phyloP scores from a whole-genome alignment of 2,113 vertebrate genomes.

The Mustelus asterias region DNA sequence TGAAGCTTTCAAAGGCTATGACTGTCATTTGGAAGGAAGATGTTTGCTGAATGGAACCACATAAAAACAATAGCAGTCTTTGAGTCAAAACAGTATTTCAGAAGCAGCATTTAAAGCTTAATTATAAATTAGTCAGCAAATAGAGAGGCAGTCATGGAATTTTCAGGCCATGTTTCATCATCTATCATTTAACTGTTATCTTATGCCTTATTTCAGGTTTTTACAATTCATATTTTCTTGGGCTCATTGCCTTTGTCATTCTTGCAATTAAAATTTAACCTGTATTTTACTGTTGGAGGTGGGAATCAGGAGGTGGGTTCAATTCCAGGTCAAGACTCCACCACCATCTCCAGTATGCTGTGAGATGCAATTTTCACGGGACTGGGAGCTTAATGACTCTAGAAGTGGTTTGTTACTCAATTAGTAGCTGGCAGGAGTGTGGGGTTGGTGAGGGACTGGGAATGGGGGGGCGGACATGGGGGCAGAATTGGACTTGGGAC shows the following conservation, averaged over 20 bases:
- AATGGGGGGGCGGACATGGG: too few species aligned
- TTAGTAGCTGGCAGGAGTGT: too few species aligned
- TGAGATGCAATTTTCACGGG: too few species aligned
- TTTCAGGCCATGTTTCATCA: not conserved
- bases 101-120: not conserved
- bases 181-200: not conserved
- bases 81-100: not conserved
- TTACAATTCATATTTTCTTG: not conserved
- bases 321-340: too few species aligned
- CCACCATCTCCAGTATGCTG: too few species aligned
- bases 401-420: too few species aligned
- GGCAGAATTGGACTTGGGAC: too few species aligned
- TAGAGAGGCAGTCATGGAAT: not conserved
- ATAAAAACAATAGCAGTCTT: not conserved
- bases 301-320: too few species aligned
- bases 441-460: too few species aligned
- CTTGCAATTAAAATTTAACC: not conserved
- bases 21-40: not conserved
- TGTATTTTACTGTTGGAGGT: too few species aligned
- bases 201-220: not conserved
- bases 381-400: too few species aligned
- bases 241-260: not conserved
- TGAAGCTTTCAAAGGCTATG: not conserved
- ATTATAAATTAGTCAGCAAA: not conserved
- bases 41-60: not conserved